These are phyloP conservation scores for Eucidaris tribuloides DNA, from an alignment of 35 echinoderm and acorn worm species.

Conservation along the genomic window DNA sequence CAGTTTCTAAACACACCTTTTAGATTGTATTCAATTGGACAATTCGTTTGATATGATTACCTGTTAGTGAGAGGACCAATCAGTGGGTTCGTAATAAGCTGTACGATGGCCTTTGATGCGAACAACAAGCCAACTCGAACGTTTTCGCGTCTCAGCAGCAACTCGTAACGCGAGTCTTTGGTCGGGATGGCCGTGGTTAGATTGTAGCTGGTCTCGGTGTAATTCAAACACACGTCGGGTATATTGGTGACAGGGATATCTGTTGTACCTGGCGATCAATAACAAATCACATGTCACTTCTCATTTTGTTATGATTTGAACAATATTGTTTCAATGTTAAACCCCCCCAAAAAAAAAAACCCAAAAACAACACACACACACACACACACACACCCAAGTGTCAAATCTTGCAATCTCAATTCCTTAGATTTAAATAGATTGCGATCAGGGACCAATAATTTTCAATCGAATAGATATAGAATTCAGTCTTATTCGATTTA, in stretches of 20 bases:
- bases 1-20: too few species aligned
- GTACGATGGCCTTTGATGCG: slow-evolving; percentile 92
- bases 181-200: neutral
- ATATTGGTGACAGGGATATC: neutral
- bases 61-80: slow-evolving; percentile 90
- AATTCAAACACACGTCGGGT: slow-evolving; percentile 16
- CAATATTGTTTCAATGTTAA: too few species aligned
- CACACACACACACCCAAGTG: too few species aligned
- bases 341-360: too few species aligned
- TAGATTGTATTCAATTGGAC: too few species aligned
- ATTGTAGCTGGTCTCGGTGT: neutral
- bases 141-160: slow-evolving; percentile 54
- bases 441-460: too few species aligned
- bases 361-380: too few species aligned
- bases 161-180: neutral
- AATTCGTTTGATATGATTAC: too few species aligned
- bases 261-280: neutral
- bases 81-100: slow-evolving; percentile 85
- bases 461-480: too few species aligned
- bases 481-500: too few species aligned
- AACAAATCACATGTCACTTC: neutral
- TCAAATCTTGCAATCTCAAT: too few species aligned
- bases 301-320: neutral
- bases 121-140: slow-evolving; percentile 87
- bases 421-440: too few species aligned